Evolutionary conservation across 92 coral and sea anemone genomes (phyloP), one percentile per base, ranked within the genome.

Genomic region (Bergia puertoricense): DNA sequence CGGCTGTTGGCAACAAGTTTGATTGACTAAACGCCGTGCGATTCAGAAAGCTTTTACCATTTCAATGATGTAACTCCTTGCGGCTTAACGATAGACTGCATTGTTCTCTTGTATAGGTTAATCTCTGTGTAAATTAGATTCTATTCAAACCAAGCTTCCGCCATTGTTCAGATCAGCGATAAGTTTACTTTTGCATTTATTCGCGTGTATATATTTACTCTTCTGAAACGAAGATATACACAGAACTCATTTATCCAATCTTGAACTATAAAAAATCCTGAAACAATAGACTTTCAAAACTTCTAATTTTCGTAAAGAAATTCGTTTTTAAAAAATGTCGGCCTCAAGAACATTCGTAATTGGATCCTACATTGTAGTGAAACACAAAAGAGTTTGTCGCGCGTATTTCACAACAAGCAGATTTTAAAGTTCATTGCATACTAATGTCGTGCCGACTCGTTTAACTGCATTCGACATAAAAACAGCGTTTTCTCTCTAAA

Each of bases 41-140:
- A 42, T 74, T 72, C 11, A 20, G 41, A 6, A 36, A 22, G 30
- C 13, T 72, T 39, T 76, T 41, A 76, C 80, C 48, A 42, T 76
- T 76, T 76, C 80, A 76, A 42, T 76, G 54, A 76, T 42, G 80
- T 38, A 76, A 84, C 71, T 46, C 43, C 77, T 71, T n/a, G 40
- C 13, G 45, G 16, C 75, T 67, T 82, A 66, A 46, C 74, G 77
- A 69, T 42, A 68, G 76, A 56, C 23, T 7, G 3, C 36, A 84
- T 84, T 84, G 87, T 84, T 13, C 37, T 2, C 39, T 44, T 84
- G 57, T 44, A 84, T 48, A 71, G 65, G 59, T 71, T 46, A 69
- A 84, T 84, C 78, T 40, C 45, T 84, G 79, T 84, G 87, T 71
- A 69, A 84, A 84, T 84, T 84, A 71, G 45, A 69, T 41, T 36